These are phyloP conservation scores for Drosophila eugracilis DNA, from an alignment of 1,140 invertebrate genomes.

Conservation along the genomic window DNA sequence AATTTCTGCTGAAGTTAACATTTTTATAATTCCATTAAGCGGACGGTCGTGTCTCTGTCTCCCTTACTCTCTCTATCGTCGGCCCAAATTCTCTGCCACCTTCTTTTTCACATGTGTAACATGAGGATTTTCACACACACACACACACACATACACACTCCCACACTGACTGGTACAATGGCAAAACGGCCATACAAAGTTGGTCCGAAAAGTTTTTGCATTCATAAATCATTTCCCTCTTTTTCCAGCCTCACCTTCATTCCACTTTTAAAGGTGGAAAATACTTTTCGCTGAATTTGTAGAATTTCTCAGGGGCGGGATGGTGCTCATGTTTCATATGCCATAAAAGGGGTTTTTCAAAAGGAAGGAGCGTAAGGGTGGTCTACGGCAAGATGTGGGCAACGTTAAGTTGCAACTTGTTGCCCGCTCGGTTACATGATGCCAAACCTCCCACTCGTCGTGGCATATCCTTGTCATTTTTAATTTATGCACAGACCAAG, in stretches of 20 bases:
- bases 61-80: no score
- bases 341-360: slow-evolving; percentile 18
- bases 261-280: slow-evolving; percentile 73
- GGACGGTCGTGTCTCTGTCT: slow-evolving; percentile 29
- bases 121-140: slow-evolving; percentile 50
- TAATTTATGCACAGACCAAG: slow-evolving; percentile 70
- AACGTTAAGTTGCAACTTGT: slow-evolving; percentile 73
- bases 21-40: slow-evolving; percentile 83
- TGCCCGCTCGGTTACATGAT: slow-evolving; percentile 69
- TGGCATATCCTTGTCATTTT: slow-evolving; percentile 80
- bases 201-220: slow-evolving; percentile 77
- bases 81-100: slow-evolving; percentile 8
- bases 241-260: slow-evolving; percentile 34
- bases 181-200: slow-evolving; percentile 68
- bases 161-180: no score
- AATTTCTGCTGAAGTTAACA: slow-evolving; percentile 82
- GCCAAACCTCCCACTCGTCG: slow-evolving; percentile 21
- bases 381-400: slow-evolving; percentile 26
- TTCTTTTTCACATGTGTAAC: slow-evolving; percentile 57
- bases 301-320: slow-evolving; percentile 55
- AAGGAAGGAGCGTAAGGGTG: neutral
- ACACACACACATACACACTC: slow-evolving; percentile 18
- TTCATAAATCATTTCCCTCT: slow-evolving; percentile 79
- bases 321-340: slow-evolving; percentile 64
- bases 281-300: slow-evolving; percentile 83